Conservation (phyloP, 2,888 invertebrate species). For the Caenorhabditis virilis region DNA sequence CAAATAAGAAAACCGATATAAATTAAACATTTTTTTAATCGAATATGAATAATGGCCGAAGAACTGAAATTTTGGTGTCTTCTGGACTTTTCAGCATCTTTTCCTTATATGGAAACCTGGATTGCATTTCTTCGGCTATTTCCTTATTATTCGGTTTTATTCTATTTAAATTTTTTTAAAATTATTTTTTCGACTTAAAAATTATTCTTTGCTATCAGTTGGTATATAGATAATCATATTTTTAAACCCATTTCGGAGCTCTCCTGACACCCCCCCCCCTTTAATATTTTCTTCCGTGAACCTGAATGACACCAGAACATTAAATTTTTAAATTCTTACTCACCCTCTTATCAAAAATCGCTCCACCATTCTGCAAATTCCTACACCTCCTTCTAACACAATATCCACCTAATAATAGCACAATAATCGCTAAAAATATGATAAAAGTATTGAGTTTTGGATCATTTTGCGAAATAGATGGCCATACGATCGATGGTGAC, state of each 20-base stretch:
- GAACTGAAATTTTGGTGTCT: too few species aligned
- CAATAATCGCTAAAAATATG: slow-evolving; percentile 12
- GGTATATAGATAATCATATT: not conserved
- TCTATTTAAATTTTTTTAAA: not conserved
- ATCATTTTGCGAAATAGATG: slow-evolving; percentile 8
- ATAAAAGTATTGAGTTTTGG: slow-evolving; percentile 18
- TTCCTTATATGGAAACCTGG: too few species aligned
- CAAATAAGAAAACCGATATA: too few species aligned
- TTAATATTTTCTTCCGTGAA: too few species aligned
- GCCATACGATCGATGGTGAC: slow-evolving; percentile 7
- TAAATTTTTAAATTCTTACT: slow-evolving; percentile 5
- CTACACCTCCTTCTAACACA: slow-evolving; percentile 19
- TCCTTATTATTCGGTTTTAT: not conserved
- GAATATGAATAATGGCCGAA: too few species aligned
- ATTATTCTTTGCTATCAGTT: too few species aligned
- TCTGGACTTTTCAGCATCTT: too few species aligned
- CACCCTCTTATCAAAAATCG: slow-evolving; percentile 27
- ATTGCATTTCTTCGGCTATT: too few species aligned
- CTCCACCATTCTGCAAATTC: slow-evolving; percentile 27
- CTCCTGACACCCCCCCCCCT: too few species aligned
- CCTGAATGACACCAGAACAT: not conserved
- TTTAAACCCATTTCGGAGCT: not conserved
- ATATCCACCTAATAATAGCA: slow-evolving; percentile 21
- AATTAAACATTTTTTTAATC: too few species aligned
- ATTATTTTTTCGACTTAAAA: too few species aligned